Evolutionary conservation across 2,888 invertebrate genomes (phyloP), one percentile per base, ranked within the genome.

Genomic region (Dyspetes luteomarginatus): DNA sequence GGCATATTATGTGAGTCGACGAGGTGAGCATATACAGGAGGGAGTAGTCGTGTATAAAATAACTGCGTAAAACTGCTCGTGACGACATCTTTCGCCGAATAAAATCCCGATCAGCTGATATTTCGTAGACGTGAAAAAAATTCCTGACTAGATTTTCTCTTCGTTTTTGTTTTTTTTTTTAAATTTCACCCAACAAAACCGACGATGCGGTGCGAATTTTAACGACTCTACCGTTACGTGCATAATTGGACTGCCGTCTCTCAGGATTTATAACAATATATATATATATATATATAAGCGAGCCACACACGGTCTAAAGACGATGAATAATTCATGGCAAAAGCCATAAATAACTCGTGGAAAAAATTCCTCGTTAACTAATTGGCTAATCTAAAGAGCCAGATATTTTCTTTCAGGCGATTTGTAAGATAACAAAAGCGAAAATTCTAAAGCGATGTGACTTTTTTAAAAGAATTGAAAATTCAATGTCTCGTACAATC

Each of bases 1-100:
- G 88, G 86, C 86, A 86, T 85, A 86, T 86, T 86, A 86, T 85
- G 84, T 56, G 85, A 85, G 85, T 80, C 64, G 55, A 43, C 74
- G 73, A 67, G 64, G 62, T 74, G 30, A 82, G 75, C 71, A 69
- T 67, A 55, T 7, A 45, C 15, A 69, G 68, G 48, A 56, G 22
- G 4, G 5, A n/a, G 56, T 19, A 36, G 4, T 22, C 52, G 28
- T 17, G 17, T 55, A 41, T 60, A 65, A 56, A 55, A 60, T 24
- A 65, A 65, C 72, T 85, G 83, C 84, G 85, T 84, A 86, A 85
- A 87, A 85, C 83, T 83, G 50, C 65, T 72, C 75, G 65, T 71
- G 82, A 84, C 80, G 75, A 78, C 68, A 82, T 83, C 68, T 50
- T 15, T 28, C 55, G 19, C 50, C 56, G 77, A 45, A 58, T 30